Conservation (phyloP, 2,113 vertebrate species). For the Australoheros scitulus region DNA sequence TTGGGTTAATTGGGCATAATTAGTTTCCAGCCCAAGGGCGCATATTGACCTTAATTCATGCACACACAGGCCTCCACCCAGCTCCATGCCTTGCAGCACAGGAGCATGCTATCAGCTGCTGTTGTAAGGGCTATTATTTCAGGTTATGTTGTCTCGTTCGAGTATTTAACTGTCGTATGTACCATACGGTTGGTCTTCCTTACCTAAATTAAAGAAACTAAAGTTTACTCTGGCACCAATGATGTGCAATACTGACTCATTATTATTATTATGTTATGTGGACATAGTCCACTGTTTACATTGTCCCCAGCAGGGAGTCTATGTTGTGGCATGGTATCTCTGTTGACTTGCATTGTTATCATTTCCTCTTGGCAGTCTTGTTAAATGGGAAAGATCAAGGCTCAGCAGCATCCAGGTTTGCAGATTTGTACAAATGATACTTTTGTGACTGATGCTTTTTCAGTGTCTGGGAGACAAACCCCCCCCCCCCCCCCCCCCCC, state of each 20-base stretch:
- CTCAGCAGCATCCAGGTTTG: not conserved
- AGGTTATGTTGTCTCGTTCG: not conserved
- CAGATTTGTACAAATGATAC: not conserved
- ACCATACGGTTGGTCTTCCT: too few species aligned
- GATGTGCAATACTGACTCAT: not conserved
- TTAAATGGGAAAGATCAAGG: conserved; percentile 6
- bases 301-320: not conserved
- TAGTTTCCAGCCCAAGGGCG: conserved; percentile 42
- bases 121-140: not conserved
- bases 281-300: not conserved
- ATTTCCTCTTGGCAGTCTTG: not conserved
- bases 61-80: conserved; percentile 16
- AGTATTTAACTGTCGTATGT: not conserved
- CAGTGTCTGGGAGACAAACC: not conserved
- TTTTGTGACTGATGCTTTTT: not conserved
- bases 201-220: not conserved
- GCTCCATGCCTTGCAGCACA: conserved; percentile 13
- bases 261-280: conserved; percentile 5
- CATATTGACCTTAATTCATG: conserved; percentile 58
- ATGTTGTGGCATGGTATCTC: conserved; percentile 8
- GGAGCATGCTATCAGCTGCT: not conserved
- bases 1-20: conserved; percentile 63
- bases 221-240: not conserved
- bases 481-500: too few species aligned
- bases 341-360: not conserved